phyloP scores from a whole-genome alignment of 2,888 invertebrate genomes.

The Cataglyphis rosenhaueri region DNA sequence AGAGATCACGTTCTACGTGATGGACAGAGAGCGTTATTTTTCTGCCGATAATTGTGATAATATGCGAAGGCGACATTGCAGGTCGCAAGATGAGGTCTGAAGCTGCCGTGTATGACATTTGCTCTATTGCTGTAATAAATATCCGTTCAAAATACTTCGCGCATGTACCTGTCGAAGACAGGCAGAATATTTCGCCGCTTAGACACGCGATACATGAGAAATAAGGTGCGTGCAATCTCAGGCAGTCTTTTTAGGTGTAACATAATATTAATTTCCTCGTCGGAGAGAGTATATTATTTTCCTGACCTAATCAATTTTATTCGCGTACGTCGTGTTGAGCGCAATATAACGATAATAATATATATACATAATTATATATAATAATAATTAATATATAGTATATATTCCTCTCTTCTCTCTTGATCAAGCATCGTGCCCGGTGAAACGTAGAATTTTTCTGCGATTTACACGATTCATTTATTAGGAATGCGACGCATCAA shows the following conservation, averaged over 20 bases:
- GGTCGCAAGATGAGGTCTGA: constrained; percentile 61
- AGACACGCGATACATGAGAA: constrained; percentile 48
- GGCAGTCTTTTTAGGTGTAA: constrained; percentile 62
- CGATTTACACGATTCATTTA: constrained; percentile 27
- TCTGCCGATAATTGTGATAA: constrained; percentile 69
- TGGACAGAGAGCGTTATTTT: constrained; percentile 37
- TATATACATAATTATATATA: constrained; percentile 57
- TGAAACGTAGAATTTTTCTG: constrained; percentile 34
- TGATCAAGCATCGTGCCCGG: constrained; percentile 34
- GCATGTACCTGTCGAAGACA: constrained; percentile 36
- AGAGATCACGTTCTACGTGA: constrained; percentile 46
- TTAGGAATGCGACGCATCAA: constrained; percentile 47
- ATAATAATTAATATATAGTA: constrained; percentile 62
- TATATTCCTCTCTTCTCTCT: constrained; percentile 51
- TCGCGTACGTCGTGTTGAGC: constrained; percentile 49
- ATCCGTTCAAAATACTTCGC: constrained; percentile 42
- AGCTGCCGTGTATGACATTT: constrained; percentile 66
- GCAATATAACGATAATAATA: constrained; percentile 11
- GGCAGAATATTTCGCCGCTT: constrained; percentile 49
- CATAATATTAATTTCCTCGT: constrained; percentile 59
- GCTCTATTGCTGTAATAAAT: constrained; percentile 58
- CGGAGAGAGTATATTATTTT: constrained; percentile 69
- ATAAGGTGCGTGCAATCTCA: constrained; percentile 62
- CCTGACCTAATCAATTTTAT: constrained; percentile 65
- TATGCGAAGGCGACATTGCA: constrained; percentile 39